phyloP scores from a whole-genome alignment of 2,888 invertebrate genomes.

The Hyalella azteca region DNA sequence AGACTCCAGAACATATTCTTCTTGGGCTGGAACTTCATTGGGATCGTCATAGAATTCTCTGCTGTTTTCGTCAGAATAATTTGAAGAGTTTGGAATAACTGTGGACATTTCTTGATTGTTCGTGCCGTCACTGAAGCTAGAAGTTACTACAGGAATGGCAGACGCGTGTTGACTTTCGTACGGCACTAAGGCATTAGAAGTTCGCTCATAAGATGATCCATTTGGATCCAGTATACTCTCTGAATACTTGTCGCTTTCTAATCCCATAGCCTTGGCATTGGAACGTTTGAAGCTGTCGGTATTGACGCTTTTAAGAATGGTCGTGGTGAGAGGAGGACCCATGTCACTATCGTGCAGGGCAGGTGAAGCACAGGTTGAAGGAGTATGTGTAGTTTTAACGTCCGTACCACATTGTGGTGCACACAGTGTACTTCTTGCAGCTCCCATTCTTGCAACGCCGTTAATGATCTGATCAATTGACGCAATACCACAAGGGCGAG shows the following conservation, averaged over 20 bases:
- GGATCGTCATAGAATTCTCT: neutral
- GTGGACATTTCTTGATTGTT: no score
- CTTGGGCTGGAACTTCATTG: constrained; percentile 47
- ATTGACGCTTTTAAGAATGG: constrained; percentile 4
- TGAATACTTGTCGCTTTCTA: constrained; percentile 42
- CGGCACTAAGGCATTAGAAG: constrained; percentile 7
- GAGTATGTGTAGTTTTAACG: neutral
- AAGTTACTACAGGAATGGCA: neutral
- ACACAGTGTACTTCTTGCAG: neutral
- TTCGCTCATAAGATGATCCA: constrained; percentile 8
- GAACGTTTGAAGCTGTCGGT: neutral
- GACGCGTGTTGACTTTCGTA: constrained; percentile 47
- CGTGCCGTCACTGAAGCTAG: neutral
- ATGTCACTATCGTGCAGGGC: neutral
- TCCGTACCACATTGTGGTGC: neutral
- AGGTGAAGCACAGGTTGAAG: neutral
- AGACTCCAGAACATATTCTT: constrained; percentile 54
- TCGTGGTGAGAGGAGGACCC: constrained; percentile 21
- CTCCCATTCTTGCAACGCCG: constrained; percentile 1
- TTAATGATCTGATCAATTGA: constrained; percentile 39
- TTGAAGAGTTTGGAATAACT: neutral
- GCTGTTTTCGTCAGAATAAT: neutral
- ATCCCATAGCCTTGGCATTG: neutral
- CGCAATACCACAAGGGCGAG: neutral
- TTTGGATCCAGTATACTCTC: constrained; percentile 40